A percentile compares a stretch with the other conserved stretches of the same genome.
These are phyloP conservation scores for Xestobium rufovillosum DNA, from an alignment of 2,888 invertebrate genomes.

Conservation along the genomic window DNA sequence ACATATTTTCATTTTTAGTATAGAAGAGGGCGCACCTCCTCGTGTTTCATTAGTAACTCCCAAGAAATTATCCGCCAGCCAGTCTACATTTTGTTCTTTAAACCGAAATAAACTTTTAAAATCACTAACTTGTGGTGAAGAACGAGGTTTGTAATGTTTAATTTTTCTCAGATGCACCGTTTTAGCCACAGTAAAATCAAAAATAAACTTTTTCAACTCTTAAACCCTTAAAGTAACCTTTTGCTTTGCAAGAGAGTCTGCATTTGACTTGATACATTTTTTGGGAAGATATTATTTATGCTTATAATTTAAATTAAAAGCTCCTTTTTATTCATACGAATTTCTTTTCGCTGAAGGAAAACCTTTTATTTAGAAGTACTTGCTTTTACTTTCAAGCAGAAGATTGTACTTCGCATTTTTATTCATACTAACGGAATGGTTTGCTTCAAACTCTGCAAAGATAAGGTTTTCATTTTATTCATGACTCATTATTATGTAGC, in stretches of 20 bases:
- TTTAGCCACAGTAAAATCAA: no score
- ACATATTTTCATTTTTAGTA: conserved; percentile 13
- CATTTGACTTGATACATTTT: no score
- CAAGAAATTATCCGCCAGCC: conserved; percentile 4
- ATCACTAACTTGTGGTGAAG: conserved; percentile 1
- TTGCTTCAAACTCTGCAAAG: conserved; percentile 1
- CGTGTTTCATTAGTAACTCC: conserved; percentile 5
- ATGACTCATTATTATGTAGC: no score
- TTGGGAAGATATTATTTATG: not conserved
- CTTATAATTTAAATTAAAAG: not conserved
- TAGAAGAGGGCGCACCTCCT: conserved; percentile 9
- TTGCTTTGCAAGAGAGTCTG: no score
- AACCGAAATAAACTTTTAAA: conserved; percentile 7
- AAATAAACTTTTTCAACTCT: no score
- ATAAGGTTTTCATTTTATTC: no score
- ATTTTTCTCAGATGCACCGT: conserved; percentile 1
- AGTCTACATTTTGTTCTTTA: conserved; percentile 6
- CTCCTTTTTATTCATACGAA: not conserved
- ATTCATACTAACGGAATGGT: not conserved
- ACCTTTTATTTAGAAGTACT: conserved; percentile 2
- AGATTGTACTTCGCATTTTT: conserved; percentile 1
- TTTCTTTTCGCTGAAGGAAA: not conserved
- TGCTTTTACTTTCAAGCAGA: conserved; percentile 1
- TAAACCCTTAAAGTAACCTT: no score
- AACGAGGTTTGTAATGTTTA: conserved; percentile 3